phyloP scores from a whole-genome alignment of 1,140 invertebrate species.

The Zaprionus camerounensis region DNA sequence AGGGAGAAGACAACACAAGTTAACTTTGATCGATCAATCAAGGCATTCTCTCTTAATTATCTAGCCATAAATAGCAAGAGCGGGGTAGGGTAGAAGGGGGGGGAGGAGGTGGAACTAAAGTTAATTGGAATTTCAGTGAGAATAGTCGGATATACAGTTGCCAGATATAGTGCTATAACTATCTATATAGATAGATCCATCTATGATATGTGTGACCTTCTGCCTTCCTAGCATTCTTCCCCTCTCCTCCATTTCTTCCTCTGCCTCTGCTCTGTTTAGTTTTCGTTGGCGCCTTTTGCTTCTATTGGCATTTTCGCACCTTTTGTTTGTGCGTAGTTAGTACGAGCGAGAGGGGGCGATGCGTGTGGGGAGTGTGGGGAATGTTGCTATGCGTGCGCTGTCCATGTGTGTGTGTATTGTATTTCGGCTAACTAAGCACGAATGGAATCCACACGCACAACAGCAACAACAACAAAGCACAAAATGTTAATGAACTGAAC shows the following conservation, averaged over 20 bases:
- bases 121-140: too few relatives aligned
- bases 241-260: background rate
- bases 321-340: conserved; percentile 23
- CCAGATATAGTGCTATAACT: background rate
- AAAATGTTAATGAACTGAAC: conserved; percentile 81
- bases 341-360: background rate
- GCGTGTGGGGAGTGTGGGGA: background rate
- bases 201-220: background rate
- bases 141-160: too few relatives aligned
- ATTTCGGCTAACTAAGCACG: background rate
- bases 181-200: background rate
- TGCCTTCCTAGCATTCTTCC: background rate
- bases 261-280: background rate
- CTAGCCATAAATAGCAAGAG: too few relatives aligned
- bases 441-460: conserved; percentile 17
- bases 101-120: too few relatives aligned
- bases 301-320: conserved; percentile 50
- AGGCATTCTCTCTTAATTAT: too few relatives aligned
- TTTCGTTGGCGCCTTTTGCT: background rate
- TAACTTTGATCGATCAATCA: too few relatives aligned
- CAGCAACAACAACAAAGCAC: conserved; percentile 12
- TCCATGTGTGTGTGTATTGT: conserved; percentile 25
- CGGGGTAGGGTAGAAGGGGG: too few relatives aligned
- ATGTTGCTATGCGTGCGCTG: conserved; percentile 17
- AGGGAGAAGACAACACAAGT: too few relatives aligned